Evolutionary conservation across 2,888 invertebrate genomes (phyloP), one percentile per base, ranked within the genome.

Genomic region (Pterobdella sp.): DNA sequence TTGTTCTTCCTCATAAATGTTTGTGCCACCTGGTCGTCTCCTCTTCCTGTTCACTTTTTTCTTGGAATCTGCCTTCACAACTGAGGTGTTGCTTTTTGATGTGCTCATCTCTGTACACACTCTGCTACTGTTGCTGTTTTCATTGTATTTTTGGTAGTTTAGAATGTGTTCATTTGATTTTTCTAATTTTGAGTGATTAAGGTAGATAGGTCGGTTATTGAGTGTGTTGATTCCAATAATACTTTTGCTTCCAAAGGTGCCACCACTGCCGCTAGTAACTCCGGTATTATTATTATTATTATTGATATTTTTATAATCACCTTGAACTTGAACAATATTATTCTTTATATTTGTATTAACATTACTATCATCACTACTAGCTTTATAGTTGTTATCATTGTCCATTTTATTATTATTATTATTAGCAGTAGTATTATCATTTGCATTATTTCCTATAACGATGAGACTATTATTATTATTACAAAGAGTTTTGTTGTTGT

Each of bases 341-440:
- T n/a, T n/a, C n/a, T 71, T 42, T 26, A 71, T 71, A 29, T 68
- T 37, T 0, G 4, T 71, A 71, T 42, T 36, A 72, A 22, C 34
- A 7, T 42, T 37, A 37, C 31, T 37, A 10, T 37, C 14, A 68
- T 68, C 14, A 37, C 26, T 36, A 68, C 14, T 36, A 37, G 0
- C 29, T 7, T 2, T 42, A 29, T 26, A 32, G 14, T 68, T 1
- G 29, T 68, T 1, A 68, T 68, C 0, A 26, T 14, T 1, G 49
- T 42, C 0, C 7, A 29, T 1, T 42, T 68, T 1, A 42, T 68
- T 1, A 68, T n/a, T 1, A 42, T 37, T 1, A 68, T 37, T 1
- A 42, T 37, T 49, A 42, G 26, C 14, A 42, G 26, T 26, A 42
- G 26, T 7, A 42, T 68, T n/a, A 68, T 68, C 32, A 35, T 35